Conservation (phyloP, 2,888 invertebrate species). For the Drosophila meridiana region DNA sequence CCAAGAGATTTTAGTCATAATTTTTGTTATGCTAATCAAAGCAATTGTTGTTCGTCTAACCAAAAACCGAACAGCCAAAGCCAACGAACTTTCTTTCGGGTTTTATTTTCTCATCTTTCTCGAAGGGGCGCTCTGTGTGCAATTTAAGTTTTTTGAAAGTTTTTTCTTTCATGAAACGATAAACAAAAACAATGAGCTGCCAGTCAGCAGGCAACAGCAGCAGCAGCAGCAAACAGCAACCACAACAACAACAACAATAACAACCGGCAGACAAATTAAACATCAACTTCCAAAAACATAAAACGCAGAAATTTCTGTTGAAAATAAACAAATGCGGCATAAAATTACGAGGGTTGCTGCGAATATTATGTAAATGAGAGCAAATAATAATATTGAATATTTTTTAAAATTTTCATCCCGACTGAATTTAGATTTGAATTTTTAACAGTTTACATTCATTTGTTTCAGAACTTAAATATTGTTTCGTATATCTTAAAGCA, state of each 20-base stretch:
- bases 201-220: constrained; percentile 48
- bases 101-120: neutral
- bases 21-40: constrained; percentile 50
- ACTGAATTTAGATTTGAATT: neutral
- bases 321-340: constrained; percentile 69
- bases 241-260: constrained; percentile 18
- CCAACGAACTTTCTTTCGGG: constrained; percentile 49
- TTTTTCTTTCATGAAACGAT: constrained; percentile 58
- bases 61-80: constrained; percentile 5
- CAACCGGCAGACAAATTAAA: constrained; percentile 32
- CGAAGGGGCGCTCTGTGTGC: constrained; percentile 25
- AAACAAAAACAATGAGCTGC: constrained; percentile 69
- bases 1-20: constrained; percentile 27
- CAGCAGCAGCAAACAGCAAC: constrained; percentile 9
- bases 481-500: no score
- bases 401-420: neutral
- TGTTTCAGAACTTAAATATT: no score
- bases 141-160: constrained; percentile 67
- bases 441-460: neutral
- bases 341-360: neutral
- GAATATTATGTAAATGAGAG: neutral
- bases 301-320: constrained; percentile 47
- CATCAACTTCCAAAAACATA: constrained; percentile 38
- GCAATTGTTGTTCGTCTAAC: constrained; percentile 5
- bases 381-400: neutral